These are phyloP conservation scores for Oreohelix idahoensis DNA, from an alignment of 1,140 invertebrate genomes.

Conservation along the genomic window DNA sequence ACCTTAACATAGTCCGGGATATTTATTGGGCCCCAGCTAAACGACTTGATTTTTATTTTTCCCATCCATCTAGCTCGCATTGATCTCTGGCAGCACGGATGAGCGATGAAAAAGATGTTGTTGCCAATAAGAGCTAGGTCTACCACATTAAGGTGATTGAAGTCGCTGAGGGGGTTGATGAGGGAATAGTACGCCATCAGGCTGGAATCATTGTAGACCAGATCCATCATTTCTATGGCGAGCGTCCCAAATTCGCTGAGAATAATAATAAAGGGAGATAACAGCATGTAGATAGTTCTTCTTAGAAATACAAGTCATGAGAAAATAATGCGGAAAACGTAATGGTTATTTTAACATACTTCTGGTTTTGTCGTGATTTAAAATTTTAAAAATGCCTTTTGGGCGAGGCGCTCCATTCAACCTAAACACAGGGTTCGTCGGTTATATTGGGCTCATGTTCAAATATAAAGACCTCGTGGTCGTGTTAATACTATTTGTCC, in stretches of 20 bases:
- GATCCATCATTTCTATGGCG: conserved; percentile 72
- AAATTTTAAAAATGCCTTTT: too few relatives aligned
- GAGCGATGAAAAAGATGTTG: conserved; percentile 72
- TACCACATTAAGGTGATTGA: conserved; percentile 68
- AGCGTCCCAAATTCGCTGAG: conserved; percentile 72
- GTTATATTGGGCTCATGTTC: too few relatives aligned
- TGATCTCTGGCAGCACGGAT: conserved; percentile 74
- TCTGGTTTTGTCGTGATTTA: too few relatives aligned
- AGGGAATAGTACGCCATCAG: conserved; percentile 70
- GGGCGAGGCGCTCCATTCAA: too few relatives aligned
- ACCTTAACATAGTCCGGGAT: conserved; percentile 72
- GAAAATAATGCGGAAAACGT: too few relatives aligned
- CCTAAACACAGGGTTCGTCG: too few relatives aligned
- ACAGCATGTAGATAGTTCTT: too few relatives aligned
- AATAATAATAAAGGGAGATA: conserved; percentile 40
- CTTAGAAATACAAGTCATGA: too few relatives aligned
- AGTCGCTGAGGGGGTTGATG: conserved; percentile 69
- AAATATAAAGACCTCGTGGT: too few relatives aligned
- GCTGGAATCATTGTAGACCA: conserved; percentile 68
- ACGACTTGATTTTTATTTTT: conserved; percentile 68
- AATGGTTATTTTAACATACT: too few relatives aligned
- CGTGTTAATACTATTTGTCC: too few relatives aligned
- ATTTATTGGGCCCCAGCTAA: conserved; percentile 57
- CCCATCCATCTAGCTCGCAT: conserved; percentile 71
- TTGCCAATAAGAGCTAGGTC: conserved; percentile 67